These are phyloP conservation scores for Magallana nippona DNA, from an alignment of 2,888 invertebrate genomes.

Conservation along the genomic window DNA sequence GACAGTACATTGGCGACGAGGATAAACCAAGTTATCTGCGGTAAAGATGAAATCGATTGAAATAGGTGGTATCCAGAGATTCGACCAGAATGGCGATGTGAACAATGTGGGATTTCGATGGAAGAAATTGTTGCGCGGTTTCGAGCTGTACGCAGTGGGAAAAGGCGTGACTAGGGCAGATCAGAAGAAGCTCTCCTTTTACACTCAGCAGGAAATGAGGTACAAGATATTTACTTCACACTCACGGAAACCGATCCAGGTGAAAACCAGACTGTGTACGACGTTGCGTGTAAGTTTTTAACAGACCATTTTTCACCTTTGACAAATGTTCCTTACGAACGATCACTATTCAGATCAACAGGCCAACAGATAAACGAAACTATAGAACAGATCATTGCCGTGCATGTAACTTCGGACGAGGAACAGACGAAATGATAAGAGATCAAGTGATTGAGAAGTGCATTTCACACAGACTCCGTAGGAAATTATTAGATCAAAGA, in stretches of 20 bases:
- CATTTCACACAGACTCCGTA: slow-evolving; percentile 34
- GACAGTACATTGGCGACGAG: too few relatives aligned
- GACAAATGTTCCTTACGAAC: too few relatives aligned
- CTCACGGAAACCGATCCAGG: neutral
- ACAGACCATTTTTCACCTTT: too few relatives aligned
- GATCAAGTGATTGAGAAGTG: slow-evolving; percentile 57
- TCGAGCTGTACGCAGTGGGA: neutral
- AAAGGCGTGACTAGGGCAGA: too few relatives aligned
- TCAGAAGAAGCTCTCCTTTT: neutral
- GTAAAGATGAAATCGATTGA: neutral
- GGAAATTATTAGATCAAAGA: slow-evolving; percentile 51
- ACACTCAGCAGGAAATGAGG: neutral
- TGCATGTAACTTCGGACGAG: slow-evolving; percentile 51
- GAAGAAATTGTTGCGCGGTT: neutral
- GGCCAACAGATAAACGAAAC: slow-evolving; percentile 46
- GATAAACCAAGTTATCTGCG: too few relatives aligned
- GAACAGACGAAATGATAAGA: slow-evolving; percentile 45
- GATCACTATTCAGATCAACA: slow-evolving; percentile 45
- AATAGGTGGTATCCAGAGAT: neutral
- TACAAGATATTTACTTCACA: neutral
- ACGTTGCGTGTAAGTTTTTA: too few relatives aligned
- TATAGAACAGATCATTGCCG: slow-evolving; percentile 51
- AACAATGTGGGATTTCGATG: slow-evolving; percentile 10
- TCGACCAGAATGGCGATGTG: neutral
- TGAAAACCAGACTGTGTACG: too few relatives aligned